These are phyloP conservation scores for Bombus haemorrhoidalis DNA, from an alignment of 1,140 invertebrate species.

Conservation along the genomic window DNA sequence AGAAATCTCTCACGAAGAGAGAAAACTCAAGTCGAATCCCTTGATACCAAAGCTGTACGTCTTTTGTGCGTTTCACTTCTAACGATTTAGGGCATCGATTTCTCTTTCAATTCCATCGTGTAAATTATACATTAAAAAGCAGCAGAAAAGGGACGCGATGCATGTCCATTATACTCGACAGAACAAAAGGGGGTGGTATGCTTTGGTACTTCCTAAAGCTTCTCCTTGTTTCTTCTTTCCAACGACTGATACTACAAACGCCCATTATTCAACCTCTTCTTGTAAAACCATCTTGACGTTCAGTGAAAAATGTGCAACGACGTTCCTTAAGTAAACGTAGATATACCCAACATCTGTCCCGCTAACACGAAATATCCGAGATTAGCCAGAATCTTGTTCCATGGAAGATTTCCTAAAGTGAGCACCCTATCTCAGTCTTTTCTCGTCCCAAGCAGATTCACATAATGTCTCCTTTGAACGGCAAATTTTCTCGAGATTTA, in stretches of 20 bases:
- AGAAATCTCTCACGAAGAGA: neutral
- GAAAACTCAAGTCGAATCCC: constrained; percentile 23
- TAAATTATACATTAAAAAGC: constrained; percentile 40
- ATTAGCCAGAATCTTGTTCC: constrained; percentile 40
- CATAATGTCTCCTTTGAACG: neutral
- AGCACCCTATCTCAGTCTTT: constrained; percentile 8
- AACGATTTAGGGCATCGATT: constrained; percentile 54
- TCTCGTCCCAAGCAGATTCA: neutral
- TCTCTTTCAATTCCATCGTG: constrained; percentile 45
- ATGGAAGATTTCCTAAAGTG: constrained; percentile 16
- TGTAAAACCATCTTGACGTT: constrained; percentile 10
- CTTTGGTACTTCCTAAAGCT: constrained; percentile 32
- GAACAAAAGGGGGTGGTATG: constrained; percentile 37
- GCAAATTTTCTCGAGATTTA: neutral
- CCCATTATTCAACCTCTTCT: constrained; percentile 36
- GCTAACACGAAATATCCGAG: constrained; percentile 5
- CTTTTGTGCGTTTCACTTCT: constrained; percentile 31
- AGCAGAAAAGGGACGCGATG: constrained; percentile 34
- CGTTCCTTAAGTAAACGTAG: constrained; percentile 18
- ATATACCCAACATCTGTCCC: neutral
- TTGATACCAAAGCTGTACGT: constrained; percentile 19
- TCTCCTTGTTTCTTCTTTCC: constrained; percentile 9
- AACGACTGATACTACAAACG: neutral
- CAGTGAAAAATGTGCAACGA: constrained; percentile 39
- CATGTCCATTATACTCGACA: constrained; percentile 45